Percentiles rank a stretch among this genome's conserved stretches.
phyloP scores from a whole-genome alignment of 2,888 invertebrate species.

The Trichacis sp. region DNA sequence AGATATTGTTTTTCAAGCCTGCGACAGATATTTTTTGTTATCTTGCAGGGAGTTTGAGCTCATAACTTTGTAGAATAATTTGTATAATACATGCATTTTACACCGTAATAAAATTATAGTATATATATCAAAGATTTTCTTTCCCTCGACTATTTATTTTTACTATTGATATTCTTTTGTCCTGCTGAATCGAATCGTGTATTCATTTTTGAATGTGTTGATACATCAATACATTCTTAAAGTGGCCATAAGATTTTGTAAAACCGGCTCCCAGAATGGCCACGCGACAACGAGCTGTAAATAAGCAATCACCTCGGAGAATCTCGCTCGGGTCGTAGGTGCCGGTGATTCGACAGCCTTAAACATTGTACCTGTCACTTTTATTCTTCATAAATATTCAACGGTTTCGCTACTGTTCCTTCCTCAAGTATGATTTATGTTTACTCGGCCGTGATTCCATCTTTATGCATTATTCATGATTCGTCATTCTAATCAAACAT shows the following conservation, averaged over 20 bases:
- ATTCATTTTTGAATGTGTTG: no score
- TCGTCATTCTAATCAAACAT: neutral
- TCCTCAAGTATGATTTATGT: conserved; percentile 19
- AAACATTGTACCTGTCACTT: conserved; percentile 43
- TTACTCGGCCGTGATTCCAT: neutral
- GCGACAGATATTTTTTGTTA: no score
- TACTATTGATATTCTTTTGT: no score
- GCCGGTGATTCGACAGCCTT: conserved; percentile 42
- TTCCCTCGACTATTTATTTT: no score
- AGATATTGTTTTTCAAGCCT: no score
- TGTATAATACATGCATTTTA: no score
- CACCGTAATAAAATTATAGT: no score
- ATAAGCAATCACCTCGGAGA: conserved; percentile 25
- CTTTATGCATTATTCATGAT: neutral
- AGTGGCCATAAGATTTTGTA: conserved; percentile 26
- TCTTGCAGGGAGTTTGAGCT: no score
- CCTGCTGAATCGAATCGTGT: no score
- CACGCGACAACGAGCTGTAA: conserved; percentile 36
- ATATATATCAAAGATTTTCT: no score
- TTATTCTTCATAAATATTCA: conserved; percentile 43
- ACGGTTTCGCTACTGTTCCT: conserved; percentile 35
- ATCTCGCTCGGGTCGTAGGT: conserved; percentile 41
- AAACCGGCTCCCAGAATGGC: conserved; percentile 38
- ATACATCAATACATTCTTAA: no score
- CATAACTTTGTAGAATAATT: no score